Conservation (phyloP, 2,113 vertebrate genomes). For the Amblyornis subalaris region DNA sequence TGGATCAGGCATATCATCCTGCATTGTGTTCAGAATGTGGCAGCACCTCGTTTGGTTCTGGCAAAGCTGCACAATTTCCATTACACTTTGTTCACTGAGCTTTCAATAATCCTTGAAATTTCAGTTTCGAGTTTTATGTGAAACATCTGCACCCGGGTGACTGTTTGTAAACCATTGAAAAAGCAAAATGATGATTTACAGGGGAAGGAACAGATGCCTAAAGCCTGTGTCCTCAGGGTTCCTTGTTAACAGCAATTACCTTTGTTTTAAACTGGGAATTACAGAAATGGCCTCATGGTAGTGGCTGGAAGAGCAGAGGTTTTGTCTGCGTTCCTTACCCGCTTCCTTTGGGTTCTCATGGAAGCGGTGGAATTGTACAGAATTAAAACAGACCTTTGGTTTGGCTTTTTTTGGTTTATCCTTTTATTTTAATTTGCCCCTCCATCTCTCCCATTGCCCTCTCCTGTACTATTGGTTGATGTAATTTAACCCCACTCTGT, state of each 20-base stretch:
- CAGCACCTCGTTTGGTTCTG: not conserved
- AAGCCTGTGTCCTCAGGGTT: not conserved
- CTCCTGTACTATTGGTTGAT: not conserved
- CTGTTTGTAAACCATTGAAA: not conserved
- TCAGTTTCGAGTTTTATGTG: not conserved
- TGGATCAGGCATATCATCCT: not conserved
- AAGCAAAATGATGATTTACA: not conserved
- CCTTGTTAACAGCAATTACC: not conserved
- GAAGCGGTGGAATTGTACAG: not conserved
- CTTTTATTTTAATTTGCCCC: not conserved
- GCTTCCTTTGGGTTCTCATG: fast-evolving
- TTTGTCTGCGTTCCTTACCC: not conserved
- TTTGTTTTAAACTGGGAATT: not conserved
- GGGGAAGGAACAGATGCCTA: not conserved
- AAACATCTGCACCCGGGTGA: not conserved
- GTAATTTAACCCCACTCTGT: not conserved
- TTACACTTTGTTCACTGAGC: not conserved
- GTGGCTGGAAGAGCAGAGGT: not conserved
- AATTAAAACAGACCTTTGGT: not conserved
- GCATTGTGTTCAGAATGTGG: fast-evolving
- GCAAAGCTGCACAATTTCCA: not conserved
- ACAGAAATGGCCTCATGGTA: not conserved
- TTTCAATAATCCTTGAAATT: not conserved
- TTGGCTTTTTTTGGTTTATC: not conserved
- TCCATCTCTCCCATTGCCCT: not conserved